Base-by-base conservation (phyloP, 2,797 vertebrate species). In the Naso thynnoides region DNA sequence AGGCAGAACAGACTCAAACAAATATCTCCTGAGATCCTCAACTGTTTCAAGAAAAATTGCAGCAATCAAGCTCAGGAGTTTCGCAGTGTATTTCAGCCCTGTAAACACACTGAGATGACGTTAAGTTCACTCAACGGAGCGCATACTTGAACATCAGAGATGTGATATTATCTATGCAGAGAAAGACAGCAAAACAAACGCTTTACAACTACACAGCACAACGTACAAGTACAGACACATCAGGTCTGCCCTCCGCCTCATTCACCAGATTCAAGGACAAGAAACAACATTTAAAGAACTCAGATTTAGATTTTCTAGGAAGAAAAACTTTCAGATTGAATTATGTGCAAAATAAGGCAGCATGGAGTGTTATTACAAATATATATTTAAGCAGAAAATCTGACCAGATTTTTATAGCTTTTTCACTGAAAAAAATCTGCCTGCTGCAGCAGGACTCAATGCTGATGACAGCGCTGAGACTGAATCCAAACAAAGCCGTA, bases 41-140 rank as follows among this genome's bases (percentile, higher is more conserved):
- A 57, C 8, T 41, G n/a, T 73, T 82, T 36, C 48, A 19, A 52
- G 48, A 11, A 66, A 33, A 39, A n/a, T n/a, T n/a, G n/a, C n/a
- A n/a, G n/a, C n/a, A n/a, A n/a, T n/a, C n/a, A n/a, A 29, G 26
- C 33, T 33, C 33, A 48, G 36, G 55, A 45, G 14, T n/a, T 36
- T 59, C 42, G 23, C 2, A 33, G 33, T 33, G 33, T 33, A 8
- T 33, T 33, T 33, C 33, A 33, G 33, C 33, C 8, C 21, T 4
- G 11, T 1, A 16, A 48, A 44, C 19, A 31, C n/a, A 6, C 15
- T 26, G 53, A 42, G 2, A 4, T 41, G 38, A 39, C 10, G 14
- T 23, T 21, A 21, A n/a, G 36, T 56, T 55, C 55, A 65, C 42
- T 18, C 44, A 39, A 1, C 1, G 19, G 16, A 21, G 42, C 10